Conservation (phyloP, 2,888 invertebrate genomes). For the Sycophila texana region DNA sequence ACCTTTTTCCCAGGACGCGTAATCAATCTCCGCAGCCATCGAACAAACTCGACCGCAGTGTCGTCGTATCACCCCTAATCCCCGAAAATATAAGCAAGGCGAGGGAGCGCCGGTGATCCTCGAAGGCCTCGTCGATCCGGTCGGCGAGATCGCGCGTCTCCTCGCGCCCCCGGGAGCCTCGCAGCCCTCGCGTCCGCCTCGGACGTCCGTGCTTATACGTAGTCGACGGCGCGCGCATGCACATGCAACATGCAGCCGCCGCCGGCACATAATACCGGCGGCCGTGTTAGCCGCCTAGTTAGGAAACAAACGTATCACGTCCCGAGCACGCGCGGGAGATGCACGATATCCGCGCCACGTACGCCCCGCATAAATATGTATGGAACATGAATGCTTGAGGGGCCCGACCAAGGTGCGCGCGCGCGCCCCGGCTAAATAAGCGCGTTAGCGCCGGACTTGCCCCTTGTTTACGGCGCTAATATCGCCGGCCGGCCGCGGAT, state of each 20-base stretch:
- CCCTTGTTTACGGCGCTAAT: constrained; percentile 47
- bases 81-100: neutral
- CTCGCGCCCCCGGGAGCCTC: neutral
- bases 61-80: neutral
- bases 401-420: constrained; percentile 54
- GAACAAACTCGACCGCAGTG: neutral
- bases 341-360: constrained; percentile 17
- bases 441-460: constrained; percentile 44
- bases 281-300: constrained; percentile 67
- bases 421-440: constrained; percentile 50
- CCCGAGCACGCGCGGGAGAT: constrained; percentile 57
- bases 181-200: neutral
- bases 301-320: constrained; percentile 72
- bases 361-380: constrained; percentile 71
- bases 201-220: neutral
- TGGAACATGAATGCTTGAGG: constrained; percentile 73
- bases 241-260: neutral
- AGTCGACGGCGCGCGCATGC: neutral
- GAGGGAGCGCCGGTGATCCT: neutral
- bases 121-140: constrained; percentile 36
- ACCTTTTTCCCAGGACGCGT: neutral
- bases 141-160: neutral
- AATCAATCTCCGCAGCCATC: neutral
- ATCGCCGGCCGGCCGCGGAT: neutral
- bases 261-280: constrained; percentile 6